Percentiles rank a stretch among this genome's conserved stretches.
These are phyloP conservation scores for Pseudomyrmex flavicornis DNA, from an alignment of 1,140 invertebrate species.

Conservation along the genomic window DNA sequence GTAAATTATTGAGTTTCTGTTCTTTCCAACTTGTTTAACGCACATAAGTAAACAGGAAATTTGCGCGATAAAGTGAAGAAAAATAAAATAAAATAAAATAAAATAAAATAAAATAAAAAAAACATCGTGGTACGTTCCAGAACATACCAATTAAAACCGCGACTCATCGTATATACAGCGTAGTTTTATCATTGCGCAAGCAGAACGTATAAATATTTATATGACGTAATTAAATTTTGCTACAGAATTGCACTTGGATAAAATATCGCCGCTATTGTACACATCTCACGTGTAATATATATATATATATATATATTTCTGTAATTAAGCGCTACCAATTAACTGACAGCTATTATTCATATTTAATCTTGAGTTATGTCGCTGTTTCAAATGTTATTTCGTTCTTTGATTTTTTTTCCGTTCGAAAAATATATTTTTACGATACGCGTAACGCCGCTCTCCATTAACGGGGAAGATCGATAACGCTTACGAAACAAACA, in stretches of 20 bases:
- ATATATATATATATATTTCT: neutral
- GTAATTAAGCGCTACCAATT: constrained; percentile 37
- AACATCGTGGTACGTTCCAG: neutral
- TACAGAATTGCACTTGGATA: neutral
- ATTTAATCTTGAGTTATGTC: constrained; percentile 23
- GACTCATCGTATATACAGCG: neutral
- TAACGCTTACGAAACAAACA: constrained; percentile 17
- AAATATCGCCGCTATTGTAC: neutral
- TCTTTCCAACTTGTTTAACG: constrained; percentile 7
- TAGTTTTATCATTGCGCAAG: constrained; percentile 18
- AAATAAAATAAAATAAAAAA: no score
- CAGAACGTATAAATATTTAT: constrained; percentile 47
- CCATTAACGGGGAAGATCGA: constrained; percentile 3
- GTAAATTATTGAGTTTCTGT: neutral
- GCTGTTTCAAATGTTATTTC: neutral
- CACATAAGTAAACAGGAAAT: constrained; percentile 25
- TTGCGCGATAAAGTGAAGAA: constrained; percentile 10
- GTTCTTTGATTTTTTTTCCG: neutral
- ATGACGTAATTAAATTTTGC: constrained; percentile 49
- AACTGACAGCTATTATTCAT: constrained; percentile 38
- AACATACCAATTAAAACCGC: constrained; percentile 41
- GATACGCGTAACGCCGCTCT: neutral
- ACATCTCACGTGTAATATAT: neutral
- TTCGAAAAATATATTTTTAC: neutral
- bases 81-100: neutral